Conservation (phyloP, 2,113 vertebrate species). For the Lepus europaeus region DNA sequence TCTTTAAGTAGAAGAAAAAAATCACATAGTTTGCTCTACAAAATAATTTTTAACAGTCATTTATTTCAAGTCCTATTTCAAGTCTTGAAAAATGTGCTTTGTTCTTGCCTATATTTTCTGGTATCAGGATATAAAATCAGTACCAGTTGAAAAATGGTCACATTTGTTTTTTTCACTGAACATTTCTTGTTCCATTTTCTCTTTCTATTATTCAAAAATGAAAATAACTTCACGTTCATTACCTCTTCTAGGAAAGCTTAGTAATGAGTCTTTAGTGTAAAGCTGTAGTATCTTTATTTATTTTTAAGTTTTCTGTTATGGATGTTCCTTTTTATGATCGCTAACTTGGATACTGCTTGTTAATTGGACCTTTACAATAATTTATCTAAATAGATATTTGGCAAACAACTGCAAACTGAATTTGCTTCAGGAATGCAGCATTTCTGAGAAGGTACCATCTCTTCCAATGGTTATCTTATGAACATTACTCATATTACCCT, state of each 20-base stretch:
- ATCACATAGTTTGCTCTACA: neutral
- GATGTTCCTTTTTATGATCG: neutral
- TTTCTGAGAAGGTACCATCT: neutral
- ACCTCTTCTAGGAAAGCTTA: neutral
- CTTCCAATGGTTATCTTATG: neutral
- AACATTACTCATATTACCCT: neutral
- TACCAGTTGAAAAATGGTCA: neutral
- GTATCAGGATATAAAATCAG: constrained; percentile 27
- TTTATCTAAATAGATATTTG: constrained; percentile 48
- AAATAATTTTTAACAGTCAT: constrained; percentile 10
- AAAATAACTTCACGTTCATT: neutral
- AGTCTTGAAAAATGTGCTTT: constrained; percentile 13
- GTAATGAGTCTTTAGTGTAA: neutral
- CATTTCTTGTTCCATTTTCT: neutral
- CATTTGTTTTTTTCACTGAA: neutral
- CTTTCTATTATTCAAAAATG: neutral
- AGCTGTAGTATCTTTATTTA: neutral
- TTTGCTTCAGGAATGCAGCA: neutral
- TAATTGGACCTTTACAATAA: neutral
- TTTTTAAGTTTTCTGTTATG: neutral
- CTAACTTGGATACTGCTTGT: neutral
- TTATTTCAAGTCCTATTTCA: neutral
- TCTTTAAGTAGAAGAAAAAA: constrained; percentile 35
- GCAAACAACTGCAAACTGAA: neutral
- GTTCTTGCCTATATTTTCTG: neutral